phyloP scores from a whole-genome alignment of 2,797 vertebrate genomes.

The Semotilus atromaculatus region DNA sequence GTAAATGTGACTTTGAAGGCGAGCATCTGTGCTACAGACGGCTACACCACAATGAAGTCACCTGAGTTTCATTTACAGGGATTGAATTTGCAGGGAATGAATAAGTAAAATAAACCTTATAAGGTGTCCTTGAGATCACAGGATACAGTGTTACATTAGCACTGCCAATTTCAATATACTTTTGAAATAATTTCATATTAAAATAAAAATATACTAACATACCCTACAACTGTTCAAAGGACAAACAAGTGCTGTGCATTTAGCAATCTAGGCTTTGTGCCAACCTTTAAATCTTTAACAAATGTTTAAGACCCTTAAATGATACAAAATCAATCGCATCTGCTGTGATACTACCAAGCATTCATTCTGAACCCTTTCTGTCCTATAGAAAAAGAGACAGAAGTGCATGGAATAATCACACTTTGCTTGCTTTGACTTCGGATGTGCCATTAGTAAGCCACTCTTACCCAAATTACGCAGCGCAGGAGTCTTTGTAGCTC shows the following conservation, averaged over 20 bases:
- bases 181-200: neutral
- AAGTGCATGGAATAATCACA: neutral
- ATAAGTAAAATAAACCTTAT: constrained; percentile 38
- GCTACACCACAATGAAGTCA: constrained; percentile 28
- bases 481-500: constrained; percentile 27
- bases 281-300: neutral
- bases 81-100: constrained; percentile 33
- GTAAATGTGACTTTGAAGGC: constrained; percentile 31
- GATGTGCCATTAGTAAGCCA: neutral
- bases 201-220: neutral
- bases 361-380: neutral
- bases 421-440: neutral
- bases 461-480: constrained; percentile 48
- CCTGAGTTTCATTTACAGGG: constrained; percentile 39
- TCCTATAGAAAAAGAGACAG: neutral
- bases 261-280: constrained; percentile 3
- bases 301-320: neutral
- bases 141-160: neutral
- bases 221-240: neutral
- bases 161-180: neutral
- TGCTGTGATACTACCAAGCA: neutral
- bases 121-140: constrained; percentile 7
- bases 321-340: neutral
- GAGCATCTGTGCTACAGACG: constrained; percentile 37
- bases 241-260: constrained; percentile 10